Base-by-base conservation (phyloP, 2,113 vertebrate genomes). In the Piaya cayana region DNA sequence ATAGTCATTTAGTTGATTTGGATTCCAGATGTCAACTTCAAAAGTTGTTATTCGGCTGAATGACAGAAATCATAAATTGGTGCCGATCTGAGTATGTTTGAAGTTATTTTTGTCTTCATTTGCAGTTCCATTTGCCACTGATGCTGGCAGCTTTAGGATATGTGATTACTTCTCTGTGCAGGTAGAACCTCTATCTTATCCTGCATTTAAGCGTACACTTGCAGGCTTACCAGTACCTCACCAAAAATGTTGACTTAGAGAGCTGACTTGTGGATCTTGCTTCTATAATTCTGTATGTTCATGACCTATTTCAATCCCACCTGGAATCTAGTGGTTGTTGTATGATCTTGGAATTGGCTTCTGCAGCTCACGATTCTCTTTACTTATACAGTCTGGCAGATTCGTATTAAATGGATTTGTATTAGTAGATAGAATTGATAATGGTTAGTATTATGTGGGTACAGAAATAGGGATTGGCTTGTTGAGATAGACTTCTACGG, bases 91-190 rank as follows among this genome's bases (percentile, higher is more conserved):
- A 82, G 92, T 74, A 60, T 34, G 29, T 92, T 92, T 93, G 80
- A 96, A 92, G 89, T 76, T 95, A 94, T 93, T 96, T 94, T 90
- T 89, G 82, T 88, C 82, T 91, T 87, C 15, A 25, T 77, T 96
- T 94, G 82, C 72, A 86, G 78, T 60, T 70, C 32, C 27, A 26
- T 39, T 90, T 87, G 64, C 63, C 43, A 39, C 37, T 55, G 68
- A 58, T 67, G 59, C 69, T 88, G 92, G 34, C 93, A 93, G 75
- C 84, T 88, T 92, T 43, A 86, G 69, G 76, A 90, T 62, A 39
- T 3, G 5, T 62, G 65, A 71, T 91, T 86, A 34, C 37, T 69
- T 88, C 68, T 91, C 67, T 82, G 6, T 86, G 75, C 65, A 62
- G 52, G 69, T 25, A 85, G 67, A 78, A 32, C 20, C 49, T 77